Conservation (phyloP, 2,888 invertebrate genomes). For the Rapana venosa region DNA sequence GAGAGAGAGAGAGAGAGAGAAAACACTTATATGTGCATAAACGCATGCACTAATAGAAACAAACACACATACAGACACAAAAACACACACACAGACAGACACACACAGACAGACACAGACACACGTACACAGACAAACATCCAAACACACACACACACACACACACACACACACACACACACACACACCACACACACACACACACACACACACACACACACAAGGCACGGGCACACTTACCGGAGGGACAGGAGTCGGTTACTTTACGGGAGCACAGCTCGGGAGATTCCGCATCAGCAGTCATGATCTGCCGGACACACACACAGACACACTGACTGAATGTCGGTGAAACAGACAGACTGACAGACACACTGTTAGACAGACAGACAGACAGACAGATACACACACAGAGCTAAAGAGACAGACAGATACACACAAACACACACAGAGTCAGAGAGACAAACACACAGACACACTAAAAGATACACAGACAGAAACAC, state of each 20-base stretch:
- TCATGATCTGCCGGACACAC: conserved; percentile 36
- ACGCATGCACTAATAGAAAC: background rate
- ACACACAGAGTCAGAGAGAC: background rate
- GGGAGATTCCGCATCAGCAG: conserved; percentile 1
- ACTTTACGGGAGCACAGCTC: conserved; percentile 26
- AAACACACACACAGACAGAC: background rate
- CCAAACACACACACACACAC: background rate
- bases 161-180: conserved; percentile 18
- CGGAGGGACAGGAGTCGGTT: conserved; percentile 35
- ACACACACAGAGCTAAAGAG: background rate
- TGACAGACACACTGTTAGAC: background rate
- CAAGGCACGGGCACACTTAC: conserved; percentile 2
- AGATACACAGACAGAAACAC: background rate
- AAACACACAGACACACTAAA: background rate
- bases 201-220: background rate
- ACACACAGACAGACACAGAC: background rate
- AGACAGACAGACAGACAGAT: background rate
- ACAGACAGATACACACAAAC: background rate
- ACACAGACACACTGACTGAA: too few species aligned
- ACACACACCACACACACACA: background rate
- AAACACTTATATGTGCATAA: background rate
- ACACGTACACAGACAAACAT: background rate
- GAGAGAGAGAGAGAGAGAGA: too few species aligned
- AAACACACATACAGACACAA: background rate
- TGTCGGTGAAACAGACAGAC: too few species aligned